Evolutionary conservation across 2,888 invertebrate genomes (phyloP), one percentile per base, ranked within the genome.

Genomic region (Zaprionus bogoriensis): DNA sequence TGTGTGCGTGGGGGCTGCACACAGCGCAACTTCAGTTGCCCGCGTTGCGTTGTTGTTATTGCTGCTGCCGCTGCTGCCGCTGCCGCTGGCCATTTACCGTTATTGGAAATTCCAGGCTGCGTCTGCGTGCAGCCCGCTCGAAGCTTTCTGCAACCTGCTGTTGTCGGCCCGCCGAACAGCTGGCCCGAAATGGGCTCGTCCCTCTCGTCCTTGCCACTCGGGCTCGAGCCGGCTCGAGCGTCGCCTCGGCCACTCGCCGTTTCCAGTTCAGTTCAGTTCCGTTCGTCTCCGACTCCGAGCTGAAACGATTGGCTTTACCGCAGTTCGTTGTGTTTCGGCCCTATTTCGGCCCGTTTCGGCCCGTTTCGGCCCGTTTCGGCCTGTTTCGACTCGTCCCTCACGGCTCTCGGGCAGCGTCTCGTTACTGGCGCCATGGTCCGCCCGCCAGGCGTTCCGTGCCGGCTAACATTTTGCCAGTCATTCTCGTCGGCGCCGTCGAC

Each of bases 51-150:
- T 53, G 50, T 47, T 41, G 58, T 58, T 58, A 62, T 65, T 72
- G 82, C 6, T 32, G 32, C 14, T 3, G 20, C n/a, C 4, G 10
- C n/a, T 20, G 20, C 14, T 47, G 69, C 14, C 54, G 46, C 25
- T 42, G 30, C 22, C 51, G 62, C 44, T 48, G 53, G 41, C 61
- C 38, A 20, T 52, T 53, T 50, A 52, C 59, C 52, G 60, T 63
- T 67, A 75, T 77, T 77, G 86, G 83, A 83, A 86, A 47, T 85
- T 86, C 78, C 78, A 79, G 78, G 50, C 74, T 77, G 77, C 74
- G 69, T 73, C 67, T 74, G 74, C 77, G 74, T 74, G 74, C 58
- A 39, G 55, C 42, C 32, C 19, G 39, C 27, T 25, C 47, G 41
- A 64, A 77, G 60, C 74, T 74, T 76, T 72, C 25, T 54, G 5